Base-by-base conservation (phyloP, 2,797 vertebrate species). In the Adrianichthys oophorus region DNA sequence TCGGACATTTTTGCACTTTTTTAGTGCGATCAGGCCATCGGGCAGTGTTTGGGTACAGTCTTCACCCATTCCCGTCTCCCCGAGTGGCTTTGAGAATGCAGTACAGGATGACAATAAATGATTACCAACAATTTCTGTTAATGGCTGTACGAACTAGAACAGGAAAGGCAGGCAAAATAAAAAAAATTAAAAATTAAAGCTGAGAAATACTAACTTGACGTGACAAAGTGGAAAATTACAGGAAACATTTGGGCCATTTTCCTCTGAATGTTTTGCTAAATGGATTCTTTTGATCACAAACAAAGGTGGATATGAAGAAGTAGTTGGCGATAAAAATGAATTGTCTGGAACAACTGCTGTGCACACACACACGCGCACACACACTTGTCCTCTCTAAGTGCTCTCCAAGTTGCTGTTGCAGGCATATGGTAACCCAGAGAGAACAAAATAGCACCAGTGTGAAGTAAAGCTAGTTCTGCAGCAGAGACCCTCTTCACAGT, bases 391-490 rank as follows among this genome's bases (percentile, higher is more conserved):
- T 37, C 32, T 12, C 8, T 3, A 24, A 51, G 53, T 41, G 76
- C 68, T 70, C 66, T 12, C 70, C 63, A 51, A 50, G 65, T 47
- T 56, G 71, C 76, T 61, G 62, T 70, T 75, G 61, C 77, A 74
- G 77, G 65, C 56, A 16, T 41, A 77, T 56, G 47, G 64, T 43
- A 72, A 73, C 70, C 64, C 65, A 52, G 68, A 80, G 71, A 63
- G 74, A 76, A 86, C 83, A 65, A 77, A 81, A 75, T 89, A 89
- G 89, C 89, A 90, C 87, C 89, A 85, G 79, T 85, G 65, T 87
- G 85, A 88, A 87, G 86, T 88, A 87, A 89, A 89, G 87, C 85
- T 89, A 81, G 81, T 83, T 79, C 77, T 76, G 80, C 80, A 74
- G 79, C 84, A 54, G 60, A 68, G 59, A 68, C 65, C 65, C 48